Evolutionary conservation across 2,888 invertebrate species (phyloP).

Genomic region (Tetragnatha montana): DNA sequence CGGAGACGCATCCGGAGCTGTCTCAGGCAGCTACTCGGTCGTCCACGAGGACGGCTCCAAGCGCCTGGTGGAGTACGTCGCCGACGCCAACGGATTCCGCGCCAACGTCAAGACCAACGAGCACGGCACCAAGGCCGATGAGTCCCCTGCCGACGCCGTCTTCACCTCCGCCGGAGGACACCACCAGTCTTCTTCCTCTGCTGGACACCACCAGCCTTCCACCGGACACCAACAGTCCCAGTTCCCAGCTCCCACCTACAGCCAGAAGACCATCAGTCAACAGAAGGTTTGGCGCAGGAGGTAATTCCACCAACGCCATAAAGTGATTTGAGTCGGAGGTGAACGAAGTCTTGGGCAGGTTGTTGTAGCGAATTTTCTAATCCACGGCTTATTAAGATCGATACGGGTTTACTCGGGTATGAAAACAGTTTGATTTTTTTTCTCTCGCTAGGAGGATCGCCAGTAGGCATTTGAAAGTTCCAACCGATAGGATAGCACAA

Average conservation of each 20-base stretch:
- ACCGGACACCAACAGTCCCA: neutral
- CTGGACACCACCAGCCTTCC: conserved; percentile 18
- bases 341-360: neutral
- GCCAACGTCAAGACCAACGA: conserved; percentile 71
- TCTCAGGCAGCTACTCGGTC: conserved; percentile 66
- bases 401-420: too few species aligned
- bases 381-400: too few species aligned
- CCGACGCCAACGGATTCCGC: conserved; percentile 67
- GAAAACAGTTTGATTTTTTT: too few species aligned
- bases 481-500: too few species aligned
- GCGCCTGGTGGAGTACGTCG: conserved; percentile 62
- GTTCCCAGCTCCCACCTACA: conserved; percentile 38
- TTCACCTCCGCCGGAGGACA: conserved; percentile 29
- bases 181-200: neutral
- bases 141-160: conserved; percentile 56
- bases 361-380: too few species aligned
- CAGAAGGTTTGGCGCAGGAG: conserved; percentile 27
- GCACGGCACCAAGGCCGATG: conserved; percentile 65
- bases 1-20: conserved; percentile 55
- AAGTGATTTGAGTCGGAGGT: conserved; percentile 5
- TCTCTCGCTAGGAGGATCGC: too few species aligned
- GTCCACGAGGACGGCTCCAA: conserved; percentile 58
- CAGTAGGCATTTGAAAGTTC: too few species aligned
- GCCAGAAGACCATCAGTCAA: conserved; percentile 45
- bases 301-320: neutral